Percentiles rank a stretch among this genome's conserved stretches.
phyloP scores from a whole-genome alignment of 37 sponge, comb jelly and placozoan species.

The Beroe forskalii region DNA sequence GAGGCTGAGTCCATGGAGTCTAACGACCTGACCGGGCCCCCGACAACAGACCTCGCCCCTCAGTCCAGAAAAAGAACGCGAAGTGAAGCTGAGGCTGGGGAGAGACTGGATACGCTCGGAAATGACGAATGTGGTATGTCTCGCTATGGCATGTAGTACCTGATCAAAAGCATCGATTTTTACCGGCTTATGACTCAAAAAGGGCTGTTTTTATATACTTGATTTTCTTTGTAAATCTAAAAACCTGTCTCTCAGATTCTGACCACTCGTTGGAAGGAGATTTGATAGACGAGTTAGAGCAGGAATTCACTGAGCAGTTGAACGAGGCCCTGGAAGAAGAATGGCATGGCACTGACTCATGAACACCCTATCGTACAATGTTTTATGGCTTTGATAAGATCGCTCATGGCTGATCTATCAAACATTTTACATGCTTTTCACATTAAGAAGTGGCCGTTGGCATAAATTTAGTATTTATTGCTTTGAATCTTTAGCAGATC shows the following conservation, averaged over 20 bases:
- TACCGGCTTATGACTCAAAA: no score
- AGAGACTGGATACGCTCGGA: not conserved
- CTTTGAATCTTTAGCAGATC: no score
- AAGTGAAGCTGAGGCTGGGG: not conserved
- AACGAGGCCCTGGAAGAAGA: conserved; percentile 23
- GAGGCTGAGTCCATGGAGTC: conserved; percentile 43
- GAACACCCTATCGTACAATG: no score
- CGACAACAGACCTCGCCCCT: not conserved
- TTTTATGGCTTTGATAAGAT: no score
- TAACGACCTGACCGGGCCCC: conserved; percentile 36
- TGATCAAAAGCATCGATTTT: no score
- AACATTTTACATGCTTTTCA: no score
- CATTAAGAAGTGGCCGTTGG: no score
- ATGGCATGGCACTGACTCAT: not conserved
- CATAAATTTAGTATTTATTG: no score
- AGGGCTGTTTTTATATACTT: no score
- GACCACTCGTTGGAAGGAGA: conserved; percentile 39
- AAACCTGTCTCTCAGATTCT: no score
- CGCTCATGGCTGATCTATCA: no score
- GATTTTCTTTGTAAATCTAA: no score
- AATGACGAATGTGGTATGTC: not conserved
- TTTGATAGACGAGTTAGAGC: conserved; percentile 29
- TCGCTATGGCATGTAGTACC: not conserved
- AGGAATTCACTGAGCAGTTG: conserved; percentile 42
- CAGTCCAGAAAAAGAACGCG: not conserved